Evolutionary conservation across 2,797 vertebrate species (phyloP).

Genomic region (Otolemur crassicaudatus): DNA sequence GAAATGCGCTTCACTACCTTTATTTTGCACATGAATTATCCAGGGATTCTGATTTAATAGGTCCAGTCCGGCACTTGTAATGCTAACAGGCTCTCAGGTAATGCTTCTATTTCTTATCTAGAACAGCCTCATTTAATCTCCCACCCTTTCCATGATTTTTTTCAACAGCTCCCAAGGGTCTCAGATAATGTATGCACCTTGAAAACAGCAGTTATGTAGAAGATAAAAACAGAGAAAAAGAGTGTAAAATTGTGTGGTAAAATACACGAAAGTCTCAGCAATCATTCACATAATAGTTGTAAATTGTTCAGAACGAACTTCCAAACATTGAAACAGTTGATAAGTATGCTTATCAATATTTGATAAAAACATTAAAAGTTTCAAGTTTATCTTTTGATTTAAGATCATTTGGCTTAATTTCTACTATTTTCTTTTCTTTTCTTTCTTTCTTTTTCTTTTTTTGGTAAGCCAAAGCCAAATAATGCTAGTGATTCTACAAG

Average conservation of each 20-base stretch:
- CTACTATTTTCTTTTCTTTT: background rate
- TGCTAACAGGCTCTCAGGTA: background rate
- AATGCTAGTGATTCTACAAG: background rate
- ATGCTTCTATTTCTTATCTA: background rate
- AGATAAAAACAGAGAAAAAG: background rate
- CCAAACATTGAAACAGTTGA: background rate
- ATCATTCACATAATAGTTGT: background rate
- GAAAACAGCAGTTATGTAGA: background rate
- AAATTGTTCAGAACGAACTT: background rate
- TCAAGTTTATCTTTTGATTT: constrained; percentile 7
- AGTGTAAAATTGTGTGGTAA: background rate
- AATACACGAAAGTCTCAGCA: background rate
- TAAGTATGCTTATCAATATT: background rate
- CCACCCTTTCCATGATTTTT: background rate
- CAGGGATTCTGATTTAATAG: background rate
- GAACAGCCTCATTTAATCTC: background rate
- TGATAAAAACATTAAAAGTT: background rate
- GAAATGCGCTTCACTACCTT: background rate
- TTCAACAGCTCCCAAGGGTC: background rate
- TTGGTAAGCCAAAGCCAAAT: constrained; percentile 48
- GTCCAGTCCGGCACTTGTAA: background rate
- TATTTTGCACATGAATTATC: background rate
- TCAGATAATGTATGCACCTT: background rate
- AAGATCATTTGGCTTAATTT: constrained; percentile 1
- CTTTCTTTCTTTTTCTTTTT: background rate